Conservation (phyloP, 2,797 vertebrate genomes). For the Notolepis coatsorum region DNA sequence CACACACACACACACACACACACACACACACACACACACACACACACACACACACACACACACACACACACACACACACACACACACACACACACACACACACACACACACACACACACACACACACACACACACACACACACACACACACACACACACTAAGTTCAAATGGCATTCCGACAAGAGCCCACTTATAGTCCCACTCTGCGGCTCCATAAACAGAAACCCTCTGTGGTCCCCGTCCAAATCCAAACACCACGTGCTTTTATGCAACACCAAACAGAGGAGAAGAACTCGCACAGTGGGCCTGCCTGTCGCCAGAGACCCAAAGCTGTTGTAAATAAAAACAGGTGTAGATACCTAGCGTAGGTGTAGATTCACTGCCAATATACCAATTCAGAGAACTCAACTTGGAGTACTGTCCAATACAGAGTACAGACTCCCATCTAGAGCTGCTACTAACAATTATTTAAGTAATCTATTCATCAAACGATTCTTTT, state of each 20-base stretch:
- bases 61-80: too few species aligned
- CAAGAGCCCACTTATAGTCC: slow-evolving; percentile 72
- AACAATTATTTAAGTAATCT: too few species aligned
- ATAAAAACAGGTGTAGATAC: too few species aligned
- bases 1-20: neutral
- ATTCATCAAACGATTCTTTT: too few species aligned
- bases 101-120: too few species aligned
- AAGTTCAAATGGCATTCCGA: slow-evolving; percentile 65
- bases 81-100: too few species aligned
- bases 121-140: too few species aligned
- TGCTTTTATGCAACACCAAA: slow-evolving; percentile 44
- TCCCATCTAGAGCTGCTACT: too few species aligned
- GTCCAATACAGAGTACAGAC: too few species aligned
- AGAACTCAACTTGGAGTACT: too few species aligned
- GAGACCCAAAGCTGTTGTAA: neutral
- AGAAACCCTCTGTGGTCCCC: slow-evolving; percentile 15
- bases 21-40: slow-evolving; percentile 4
- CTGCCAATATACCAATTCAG: too few species aligned
- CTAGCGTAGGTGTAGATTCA: too few species aligned
- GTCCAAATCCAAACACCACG: slow-evolving; percentile 18
- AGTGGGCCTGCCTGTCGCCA: neutral
- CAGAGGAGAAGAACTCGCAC: neutral
- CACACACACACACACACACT: slow-evolving; percentile 14
- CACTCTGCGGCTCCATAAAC: slow-evolving; percentile 29
- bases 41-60: neutral